phyloP scores from a whole-genome alignment of 2,797 vertebrate genomes.

The Semaprochilodus insignis region DNA sequence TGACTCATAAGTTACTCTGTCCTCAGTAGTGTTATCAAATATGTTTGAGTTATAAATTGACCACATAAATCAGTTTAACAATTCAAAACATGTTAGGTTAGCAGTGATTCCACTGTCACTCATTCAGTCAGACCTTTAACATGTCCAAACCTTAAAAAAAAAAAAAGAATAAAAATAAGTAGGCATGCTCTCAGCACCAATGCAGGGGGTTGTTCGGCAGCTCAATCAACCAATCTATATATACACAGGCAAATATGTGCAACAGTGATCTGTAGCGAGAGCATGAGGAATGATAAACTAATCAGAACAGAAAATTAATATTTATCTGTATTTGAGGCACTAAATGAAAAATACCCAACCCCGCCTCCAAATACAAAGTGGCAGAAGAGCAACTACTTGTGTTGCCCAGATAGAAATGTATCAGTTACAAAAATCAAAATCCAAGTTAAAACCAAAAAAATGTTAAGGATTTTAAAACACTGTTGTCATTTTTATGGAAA shows the following conservation, averaged over 20 bases:
- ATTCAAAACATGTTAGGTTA: constrained; percentile 56
- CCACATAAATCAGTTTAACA: constrained; percentile 53
- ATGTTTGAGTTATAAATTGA: constrained; percentile 42
- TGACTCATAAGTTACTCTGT: constrained; percentile 64
- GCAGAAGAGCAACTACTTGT: constrained; percentile 54
- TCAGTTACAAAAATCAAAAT: constrained; percentile 47
- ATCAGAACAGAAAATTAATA: constrained; percentile 53
- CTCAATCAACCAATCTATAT: constrained; percentile 60
- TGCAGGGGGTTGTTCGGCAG: constrained; percentile 40
- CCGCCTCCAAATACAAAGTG: constrained; percentile 65
- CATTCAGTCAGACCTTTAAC: constrained; percentile 60
- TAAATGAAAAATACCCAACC: constrained; percentile 62
- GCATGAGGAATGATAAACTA: constrained; percentile 48
- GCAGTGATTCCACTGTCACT: constrained; percentile 67
- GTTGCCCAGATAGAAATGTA: constrained; percentile 27
- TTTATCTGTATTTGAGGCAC: constrained; percentile 66
- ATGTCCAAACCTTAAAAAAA: constrained; percentile 36
- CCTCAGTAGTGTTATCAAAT: constrained; percentile 75
- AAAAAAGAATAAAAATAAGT: constrained; percentile 54
- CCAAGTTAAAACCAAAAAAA: constrained; percentile 73
- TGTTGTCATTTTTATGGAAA: constrained; percentile 64
- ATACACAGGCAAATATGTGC: constrained; percentile 65
- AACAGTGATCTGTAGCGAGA: constrained; percentile 52
- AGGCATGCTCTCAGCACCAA: constrained; percentile 63
- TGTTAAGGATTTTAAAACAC: constrained; percentile 76